A percentile compares a stretch with the other conserved stretches of the same genome.
Evolutionary conservation across 2,113 vertebrate species (phyloP).

Genomic region (Nicator chloris): DNA sequence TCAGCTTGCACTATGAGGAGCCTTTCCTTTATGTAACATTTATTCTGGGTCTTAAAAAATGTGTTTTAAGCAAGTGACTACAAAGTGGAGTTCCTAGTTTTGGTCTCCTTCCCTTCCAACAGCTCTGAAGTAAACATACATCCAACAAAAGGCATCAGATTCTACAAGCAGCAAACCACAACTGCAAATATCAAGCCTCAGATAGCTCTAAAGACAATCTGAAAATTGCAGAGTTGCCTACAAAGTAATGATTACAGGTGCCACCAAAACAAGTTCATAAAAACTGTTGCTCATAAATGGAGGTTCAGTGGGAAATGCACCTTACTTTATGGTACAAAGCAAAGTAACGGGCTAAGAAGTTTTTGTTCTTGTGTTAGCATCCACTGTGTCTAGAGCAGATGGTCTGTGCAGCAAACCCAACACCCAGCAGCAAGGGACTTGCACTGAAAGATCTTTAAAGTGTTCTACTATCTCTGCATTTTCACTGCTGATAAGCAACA

Average conservation of each 20-base stretch:
- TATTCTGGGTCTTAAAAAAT: neutral
- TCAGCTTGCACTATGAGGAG: rapidly evolving
- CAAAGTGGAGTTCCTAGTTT: neutral
- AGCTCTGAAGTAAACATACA: neutral
- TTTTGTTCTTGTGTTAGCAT: neutral
- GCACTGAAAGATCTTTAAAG: neutral
- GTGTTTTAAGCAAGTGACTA: neutral
- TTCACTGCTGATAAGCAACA: neutral
- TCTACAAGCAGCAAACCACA: neutral
- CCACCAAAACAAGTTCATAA: neutral
- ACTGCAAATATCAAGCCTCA: neutral
- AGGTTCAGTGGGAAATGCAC: neutral
- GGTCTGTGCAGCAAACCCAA: neutral
- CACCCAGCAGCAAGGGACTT: neutral
- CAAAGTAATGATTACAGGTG: neutral
- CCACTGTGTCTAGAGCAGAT: neutral
- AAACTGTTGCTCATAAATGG: neutral
- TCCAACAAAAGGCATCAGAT: neutral
- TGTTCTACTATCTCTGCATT: neutral
- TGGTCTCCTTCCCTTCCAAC: neutral
- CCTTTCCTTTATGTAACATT: neutral
- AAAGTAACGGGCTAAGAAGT: neutral
- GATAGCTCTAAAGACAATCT: neutral
- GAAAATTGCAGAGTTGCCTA: neutral
- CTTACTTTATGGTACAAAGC: neutral